A percentile compares a stretch with the other conserved stretches of the same genome.
These are phyloP conservation scores for Aldabrachelys gigantea DNA, from an alignment of 2,113 vertebrate species.

Conservation along the genomic window DNA sequence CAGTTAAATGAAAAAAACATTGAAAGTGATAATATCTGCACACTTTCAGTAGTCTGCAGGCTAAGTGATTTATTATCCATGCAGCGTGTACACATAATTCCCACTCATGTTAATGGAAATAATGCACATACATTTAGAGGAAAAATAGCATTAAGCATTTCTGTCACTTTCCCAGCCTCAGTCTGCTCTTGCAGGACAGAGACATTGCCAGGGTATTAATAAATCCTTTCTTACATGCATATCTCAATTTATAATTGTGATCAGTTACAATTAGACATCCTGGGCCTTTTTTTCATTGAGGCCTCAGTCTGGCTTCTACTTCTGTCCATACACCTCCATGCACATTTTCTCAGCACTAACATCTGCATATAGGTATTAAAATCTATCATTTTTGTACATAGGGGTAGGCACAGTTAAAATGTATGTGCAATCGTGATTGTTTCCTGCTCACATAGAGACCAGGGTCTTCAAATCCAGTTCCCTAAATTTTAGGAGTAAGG, in stretches of 20 bases:
- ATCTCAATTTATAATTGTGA: constrained; percentile 34
- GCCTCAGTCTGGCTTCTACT: background rate
- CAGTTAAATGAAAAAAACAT: constrained; percentile 42
- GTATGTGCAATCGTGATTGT: constrained; percentile 10
- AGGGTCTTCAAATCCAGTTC: constrained; percentile 22
- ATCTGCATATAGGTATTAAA: background rate
- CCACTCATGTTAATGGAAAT: constrained; percentile 3
- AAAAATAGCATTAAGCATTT: constrained; percentile 21
- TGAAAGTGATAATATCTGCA: constrained; percentile 23
- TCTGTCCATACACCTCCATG: background rate
- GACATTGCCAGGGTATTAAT: background rate
- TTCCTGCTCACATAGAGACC: background rate
- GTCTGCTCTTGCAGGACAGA: background rate
- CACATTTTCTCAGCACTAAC: background rate
- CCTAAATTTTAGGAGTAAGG: background rate
- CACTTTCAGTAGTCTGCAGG: background rate
- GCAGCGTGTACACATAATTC: constrained; percentile 22
- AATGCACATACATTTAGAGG: constrained; percentile 17
- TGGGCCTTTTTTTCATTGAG: background rate
- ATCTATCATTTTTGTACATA: background rate
- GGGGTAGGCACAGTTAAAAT: background rate
- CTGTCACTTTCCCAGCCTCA: constrained; percentile 15
- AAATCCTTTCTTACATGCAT: constrained; percentile 27
- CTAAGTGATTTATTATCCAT: constrained; percentile 33
- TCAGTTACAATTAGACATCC: background rate